Percentiles rank a stretch among this genome's conserved stretches.
phyloP scores from a whole-genome alignment of 2,888 invertebrate genomes.

The Xylota sylvarum region DNA sequence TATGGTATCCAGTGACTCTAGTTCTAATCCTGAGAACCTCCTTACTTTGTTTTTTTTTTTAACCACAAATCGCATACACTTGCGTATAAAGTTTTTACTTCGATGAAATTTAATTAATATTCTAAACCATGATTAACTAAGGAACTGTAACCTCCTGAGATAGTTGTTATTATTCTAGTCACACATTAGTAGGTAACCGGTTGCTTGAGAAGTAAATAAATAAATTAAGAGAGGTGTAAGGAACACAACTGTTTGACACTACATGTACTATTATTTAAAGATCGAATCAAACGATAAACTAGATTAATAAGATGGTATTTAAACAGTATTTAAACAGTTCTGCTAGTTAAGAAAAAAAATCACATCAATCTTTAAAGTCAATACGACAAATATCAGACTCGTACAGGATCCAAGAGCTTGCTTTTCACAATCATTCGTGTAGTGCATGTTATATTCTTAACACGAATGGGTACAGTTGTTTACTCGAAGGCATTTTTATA shows the following conservation, averaged over 20 bases:
- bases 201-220: background rate
- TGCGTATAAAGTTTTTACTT: background rate
- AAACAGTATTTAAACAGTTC: too few relatives aligned
- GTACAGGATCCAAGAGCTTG: too few relatives aligned
- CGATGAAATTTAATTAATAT: conserved; percentile 9
- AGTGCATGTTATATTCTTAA: too few relatives aligned
- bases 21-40: conserved; percentile 34
- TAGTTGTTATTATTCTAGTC: conserved; percentile 37
- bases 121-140: conserved; percentile 14
- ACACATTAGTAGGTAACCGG: background rate
- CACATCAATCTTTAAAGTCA: too few relatives aligned
- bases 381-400: too few relatives aligned
- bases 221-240: background rate
- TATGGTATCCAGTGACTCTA: background rate
- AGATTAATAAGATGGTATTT: too few relatives aligned
- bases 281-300: too few relatives aligned
- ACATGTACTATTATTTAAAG: too few relatives aligned
- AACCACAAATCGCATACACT: background rate
- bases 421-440: too few relatives aligned
- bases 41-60: background rate
- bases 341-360: too few relatives aligned
- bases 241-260: background rate
- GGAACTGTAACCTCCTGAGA: conserved; percentile 21
- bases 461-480: too few relatives aligned
- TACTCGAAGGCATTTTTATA: too few relatives aligned